phyloP scores from a whole-genome alignment of 2,113 vertebrate genomes.

The Semnornis frantzii region DNA sequence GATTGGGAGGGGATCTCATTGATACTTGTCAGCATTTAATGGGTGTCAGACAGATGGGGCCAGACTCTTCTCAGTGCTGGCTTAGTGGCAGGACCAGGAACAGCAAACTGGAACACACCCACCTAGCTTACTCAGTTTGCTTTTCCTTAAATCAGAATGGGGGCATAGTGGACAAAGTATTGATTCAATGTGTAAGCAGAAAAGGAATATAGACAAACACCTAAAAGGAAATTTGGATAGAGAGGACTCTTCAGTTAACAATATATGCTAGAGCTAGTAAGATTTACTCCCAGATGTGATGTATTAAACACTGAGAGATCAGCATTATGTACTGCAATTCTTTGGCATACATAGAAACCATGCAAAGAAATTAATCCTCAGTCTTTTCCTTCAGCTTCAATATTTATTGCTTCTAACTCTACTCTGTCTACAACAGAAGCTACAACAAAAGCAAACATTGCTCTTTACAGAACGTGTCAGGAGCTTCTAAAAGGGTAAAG shows the following conservation, averaged over 20 bases:
- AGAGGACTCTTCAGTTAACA: background rate
- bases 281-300: background rate
- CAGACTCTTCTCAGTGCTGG: too few species aligned
- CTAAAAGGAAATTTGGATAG: background rate
- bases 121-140: too few species aligned
- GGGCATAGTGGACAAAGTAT: background rate
- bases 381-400: background rate
- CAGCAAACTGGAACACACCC: too few species aligned
- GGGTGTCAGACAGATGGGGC: too few species aligned
- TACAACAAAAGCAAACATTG: background rate
- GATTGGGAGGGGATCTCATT: too few species aligned
- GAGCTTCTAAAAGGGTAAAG: background rate
- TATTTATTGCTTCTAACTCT: background rate
- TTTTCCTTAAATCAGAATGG: background rate
- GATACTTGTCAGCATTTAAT: too few species aligned
- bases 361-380: background rate
- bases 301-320: background rate
- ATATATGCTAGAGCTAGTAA: background rate
- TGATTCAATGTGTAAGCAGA: background rate
- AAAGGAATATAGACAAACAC: background rate
- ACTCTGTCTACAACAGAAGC: background rate
- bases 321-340: background rate
- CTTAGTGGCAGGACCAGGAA: too few species aligned
- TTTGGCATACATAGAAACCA: background rate
- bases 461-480: background rate